These are phyloP conservation scores for Ataeniobius toweri DNA, from an alignment of 2,797 vertebrate genomes.

Conservation along the genomic window DNA sequence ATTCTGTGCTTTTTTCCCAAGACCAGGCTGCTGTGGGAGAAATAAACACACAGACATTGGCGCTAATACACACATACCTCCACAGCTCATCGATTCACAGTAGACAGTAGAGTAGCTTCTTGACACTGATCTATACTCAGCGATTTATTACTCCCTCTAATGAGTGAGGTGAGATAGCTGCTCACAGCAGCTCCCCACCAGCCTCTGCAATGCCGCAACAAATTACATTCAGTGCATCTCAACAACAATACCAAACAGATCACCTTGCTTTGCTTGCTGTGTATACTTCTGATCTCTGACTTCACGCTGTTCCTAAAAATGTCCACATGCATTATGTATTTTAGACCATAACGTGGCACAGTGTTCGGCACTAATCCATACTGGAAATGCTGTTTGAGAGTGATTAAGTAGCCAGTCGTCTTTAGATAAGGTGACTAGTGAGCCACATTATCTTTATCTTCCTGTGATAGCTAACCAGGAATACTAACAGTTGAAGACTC, in stretches of 20 bases:
- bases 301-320: neutral
- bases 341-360: slow-evolving; percentile 2
- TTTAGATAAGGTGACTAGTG: slow-evolving; percentile 37
- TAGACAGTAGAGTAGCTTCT: slow-evolving; percentile 54
- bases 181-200: slow-evolving; percentile 40
- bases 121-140: slow-evolving; percentile 71
- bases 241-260: slow-evolving; percentile 25
- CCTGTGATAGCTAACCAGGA: slow-evolving; percentile 47
- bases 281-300: neutral
- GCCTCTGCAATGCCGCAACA: slow-evolving; percentile 62
- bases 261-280: slow-evolving; percentile 8
- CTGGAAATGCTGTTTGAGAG: slow-evolving; percentile 46
- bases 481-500: slow-evolving; percentile 52
- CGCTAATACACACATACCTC: slow-evolving; percentile 17
- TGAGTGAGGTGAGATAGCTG: slow-evolving; percentile 66
- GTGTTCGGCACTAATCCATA: slow-evolving; percentile 37
- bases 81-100: slow-evolving; percentile 43
- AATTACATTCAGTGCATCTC: slow-evolving; percentile 41
- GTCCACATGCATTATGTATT: neutral
- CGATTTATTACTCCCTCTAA: slow-evolving; percentile 70
- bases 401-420: slow-evolving; percentile 38
- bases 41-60: slow-evolving; percentile 6
- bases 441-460: slow-evolving; percentile 39
- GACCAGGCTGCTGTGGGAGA: slow-evolving; percentile 1
- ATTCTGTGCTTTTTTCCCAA: neutral